Base-by-base conservation (phyloP, 2,888 invertebrate species). In the Agrilus cyanescens region DNA sequence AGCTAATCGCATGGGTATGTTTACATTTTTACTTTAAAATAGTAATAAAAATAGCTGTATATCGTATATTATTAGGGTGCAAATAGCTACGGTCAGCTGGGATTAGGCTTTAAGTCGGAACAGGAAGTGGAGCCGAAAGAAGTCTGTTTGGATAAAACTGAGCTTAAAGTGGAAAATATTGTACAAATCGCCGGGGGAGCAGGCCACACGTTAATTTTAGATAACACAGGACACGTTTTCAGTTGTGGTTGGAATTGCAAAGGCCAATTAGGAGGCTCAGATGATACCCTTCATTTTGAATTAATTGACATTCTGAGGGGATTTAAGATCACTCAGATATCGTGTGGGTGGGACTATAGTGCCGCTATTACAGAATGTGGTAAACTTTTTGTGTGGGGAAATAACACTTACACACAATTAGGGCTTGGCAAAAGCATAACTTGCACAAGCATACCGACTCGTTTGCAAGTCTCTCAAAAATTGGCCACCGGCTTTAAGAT, bases 301-400 rank as follows among this genome's bases (percentile, higher is more conserved):
- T 74, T 79, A 58, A 74, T 77, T 42, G 77, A 78, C 67, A 64
- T 67, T 39, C 58, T 77, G 42, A 74, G 73, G 65, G 57, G 69
- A 62, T 58, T 71, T 53, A 59, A 59, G 44, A 74, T 85, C 48
- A 70, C 70, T 40, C 74, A 76, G 50, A 69, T 86, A 44, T 75
- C 77, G 30, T 82, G 84, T 53, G 87, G 87, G n/a, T 87, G 87
- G 86, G 85, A 87, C 58, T 80, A 80, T 50, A 85, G 84, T 43
- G 80, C 82, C 51, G 86, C 81, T 33, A 71, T 87, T 14, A 78
- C 83, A 16, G 72, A 75, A 56, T 74, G 77, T 48, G 76, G 80
- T 37, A 72, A 75, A 41, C 63, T 89, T 2, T 82, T 80, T 66
- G 80, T 82, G 3, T 90, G 89, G 89, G 90, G 91, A 4, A 84